Evolutionary conservation across 2,113 vertebrate genomes (phyloP).

Genomic region (Cephalopholis sonnerati): DNA sequence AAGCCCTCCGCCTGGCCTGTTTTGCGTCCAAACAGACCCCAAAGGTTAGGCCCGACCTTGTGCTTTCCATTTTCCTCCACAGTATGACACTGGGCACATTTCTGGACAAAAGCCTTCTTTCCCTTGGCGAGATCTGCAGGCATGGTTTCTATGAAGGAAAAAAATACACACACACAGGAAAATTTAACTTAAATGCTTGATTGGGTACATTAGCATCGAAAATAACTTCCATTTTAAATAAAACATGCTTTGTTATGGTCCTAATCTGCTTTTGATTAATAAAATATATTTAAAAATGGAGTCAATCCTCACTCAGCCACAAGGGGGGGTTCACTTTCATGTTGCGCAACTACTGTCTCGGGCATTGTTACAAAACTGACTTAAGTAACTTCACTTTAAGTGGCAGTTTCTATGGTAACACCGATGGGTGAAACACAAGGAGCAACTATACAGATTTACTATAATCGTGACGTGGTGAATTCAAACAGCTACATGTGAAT

Average conservation of each 20-base stretch:
- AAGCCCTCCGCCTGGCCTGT: constrained; percentile 86
- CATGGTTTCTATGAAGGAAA: constrained; percentile 71
- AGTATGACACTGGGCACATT: constrained; percentile 88
- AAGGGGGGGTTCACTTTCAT: constrained; percentile 15
- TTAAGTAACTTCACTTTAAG: neutral
- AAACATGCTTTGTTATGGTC: neutral
- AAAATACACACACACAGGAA: neutral
- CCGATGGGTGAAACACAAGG: no score
- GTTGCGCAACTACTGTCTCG: constrained; percentile 23
- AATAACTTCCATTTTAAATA: neutral
- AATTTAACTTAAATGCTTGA: neutral
- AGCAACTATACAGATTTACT: fast-evolving
- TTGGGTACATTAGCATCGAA: no score
- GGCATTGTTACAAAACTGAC: constrained; percentile 19
- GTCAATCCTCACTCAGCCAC: constrained; percentile 9
- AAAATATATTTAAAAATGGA: no score
- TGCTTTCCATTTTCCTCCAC: constrained; percentile 87
- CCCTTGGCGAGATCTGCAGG: constrained; percentile 83
- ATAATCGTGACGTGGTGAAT: neutral
- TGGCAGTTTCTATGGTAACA: fast-evolving
- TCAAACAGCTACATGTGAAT: no score
- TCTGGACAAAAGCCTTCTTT: constrained; percentile 88
- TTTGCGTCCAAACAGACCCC: constrained; percentile 85
- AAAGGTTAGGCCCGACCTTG: constrained; percentile 88
- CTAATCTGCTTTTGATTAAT: no score